Base-by-base conservation (phyloP, 2,888 invertebrate species). In the Leptinotarsa peninsularis region DNA sequence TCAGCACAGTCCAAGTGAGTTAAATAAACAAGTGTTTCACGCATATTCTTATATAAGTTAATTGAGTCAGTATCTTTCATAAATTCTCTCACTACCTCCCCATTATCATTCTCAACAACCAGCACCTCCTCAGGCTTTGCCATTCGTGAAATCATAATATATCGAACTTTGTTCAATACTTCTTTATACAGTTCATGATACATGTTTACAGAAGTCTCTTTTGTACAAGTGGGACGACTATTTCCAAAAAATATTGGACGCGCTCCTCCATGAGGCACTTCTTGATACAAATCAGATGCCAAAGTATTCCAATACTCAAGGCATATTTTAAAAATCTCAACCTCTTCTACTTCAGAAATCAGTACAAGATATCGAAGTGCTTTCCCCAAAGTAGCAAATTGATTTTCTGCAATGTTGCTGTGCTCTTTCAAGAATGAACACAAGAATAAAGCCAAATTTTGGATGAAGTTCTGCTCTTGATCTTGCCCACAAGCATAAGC, bases 31-130 rank as follows among this genome's bases (percentile, higher is more conserved):
- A 98, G 90, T 15, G 97, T 97, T 89, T 99, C 99, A 80, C 98
- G 92, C 99, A 99, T 99, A 88, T 98, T 99, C 90, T 98, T 99
- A 90, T 99, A 99, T 87, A 99, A 91, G 90, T 98, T 98, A 84
- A 99, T 99, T 54, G 99, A 96, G 90, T 99, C 99, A 54, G 99
- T 99, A 89, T 99, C 99, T 89, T 99, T 99, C 97, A 99, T 99
- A 88, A 99, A 98, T 89, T 99, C 99, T 79, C 99, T 91, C 14
- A 99, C 99, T 77, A 99, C 98, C 90, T 99, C 99, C 58, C 99
- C 99, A 89, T 99, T 98, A 88, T 99, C 99, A 90, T 99, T 99
- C 89, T 99, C 99, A 58, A 99, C 99, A 66, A 99, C 98, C 77
- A 99, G 91, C 52, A 99, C 99, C 90, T 99, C 99, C 89, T 99